Evolutionary conservation across 2,888 invertebrate species (phyloP), one percentile per base, ranked within the genome.

Genomic region (Fragum sueziense): DNA sequence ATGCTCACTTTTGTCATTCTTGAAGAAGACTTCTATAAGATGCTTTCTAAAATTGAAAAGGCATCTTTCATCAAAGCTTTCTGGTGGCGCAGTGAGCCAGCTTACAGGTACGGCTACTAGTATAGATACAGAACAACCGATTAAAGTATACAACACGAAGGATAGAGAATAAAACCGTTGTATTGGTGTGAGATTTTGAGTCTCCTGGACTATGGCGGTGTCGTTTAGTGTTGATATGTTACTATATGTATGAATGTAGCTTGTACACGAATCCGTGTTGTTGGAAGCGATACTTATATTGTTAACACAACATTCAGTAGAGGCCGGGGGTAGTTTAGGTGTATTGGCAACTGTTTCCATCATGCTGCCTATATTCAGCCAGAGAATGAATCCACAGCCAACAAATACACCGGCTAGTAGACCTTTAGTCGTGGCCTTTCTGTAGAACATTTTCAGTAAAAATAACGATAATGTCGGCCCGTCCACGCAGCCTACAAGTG

Each of bases 381-480:
- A 67, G 29, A 77, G 29, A 11, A 62, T 37, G 2, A 71, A 17
- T 3, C 34, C 54, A 31, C 73, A 68, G n/a, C 77, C 77, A 22
- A 47, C 31, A 3, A 69, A 11, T 2, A 54, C 68, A 1, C 77
- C 77, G 4, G 34, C 47, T 27, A 77, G 25, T 9, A 77, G 25
- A 22, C 77, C 77, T 31, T 73, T 77, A 11, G 73, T 68, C 27
- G 77, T 73, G n/a, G 73, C n/a, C 20, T 70, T 29, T 1, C 69
- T 47, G 52, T 37, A 77, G 31, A 77, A 52, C 20, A 62, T 51
- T 2, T 73, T 68, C 34, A 77, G 31, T 25, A 77, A 25, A 33
- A 77, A 77, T 34, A 77, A 62, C 11, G 57, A 34, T 61, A 71
- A 77, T 29, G 65, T 72, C 20, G 77, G 77, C 2, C 77, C 77